Percentiles rank a stretch among this genome's conserved stretches.
phyloP scores from a whole-genome alignment of 2,797 vertebrate species.

The Gymnothorax reevesii region DNA sequence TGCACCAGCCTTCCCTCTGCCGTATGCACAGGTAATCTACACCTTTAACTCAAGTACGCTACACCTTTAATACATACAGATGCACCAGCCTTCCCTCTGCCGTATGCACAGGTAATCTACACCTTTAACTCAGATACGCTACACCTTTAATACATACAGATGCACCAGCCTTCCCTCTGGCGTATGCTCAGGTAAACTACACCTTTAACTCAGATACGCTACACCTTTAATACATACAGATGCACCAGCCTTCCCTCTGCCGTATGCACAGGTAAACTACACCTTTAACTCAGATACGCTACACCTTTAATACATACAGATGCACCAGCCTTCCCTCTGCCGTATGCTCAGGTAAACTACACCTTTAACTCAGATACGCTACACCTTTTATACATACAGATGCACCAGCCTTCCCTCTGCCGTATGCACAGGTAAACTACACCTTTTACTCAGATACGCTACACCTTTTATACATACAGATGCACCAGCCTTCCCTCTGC shows the following conservation, averaged over 20 bases:
- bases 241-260: background rate
- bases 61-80: conserved; percentile 67
- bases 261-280: background rate
- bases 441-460: no score
- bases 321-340: conserved; percentile 95
- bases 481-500: background rate
- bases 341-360: conserved; percentile 83
- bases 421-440: conserved; percentile 83
- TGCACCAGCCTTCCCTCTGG: conserved; percentile 87
- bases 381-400: background rate
- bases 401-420: conserved; percentile 87
- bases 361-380: background rate
- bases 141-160: background rate
- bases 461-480: background rate
- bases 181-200: conserved; percentile 83
- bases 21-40: background rate
- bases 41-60: background rate
- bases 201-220: no score
- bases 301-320: conserved; percentile 67
- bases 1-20: background rate
- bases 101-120: conserved; percentile 83
- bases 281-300: background rate
- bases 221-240: background rate
- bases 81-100: conserved; percentile 95
- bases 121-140: background rate